Conservation (phyloP, 2,888 invertebrate genomes). For the Acronicta alni region DNA sequence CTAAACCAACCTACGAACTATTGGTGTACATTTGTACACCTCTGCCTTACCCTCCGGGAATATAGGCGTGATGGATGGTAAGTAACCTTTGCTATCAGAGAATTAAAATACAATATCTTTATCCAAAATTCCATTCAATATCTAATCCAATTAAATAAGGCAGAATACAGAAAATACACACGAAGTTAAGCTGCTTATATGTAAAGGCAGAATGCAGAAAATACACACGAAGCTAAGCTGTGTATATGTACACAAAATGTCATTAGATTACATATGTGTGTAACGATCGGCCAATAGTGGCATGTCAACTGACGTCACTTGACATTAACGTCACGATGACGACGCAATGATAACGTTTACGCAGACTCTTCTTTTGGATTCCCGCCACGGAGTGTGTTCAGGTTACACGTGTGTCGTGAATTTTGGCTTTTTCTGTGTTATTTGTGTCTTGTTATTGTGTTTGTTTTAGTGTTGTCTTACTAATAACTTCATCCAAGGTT, state of each 20-base stretch:
- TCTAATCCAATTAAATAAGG: slow-evolving; percentile 8
- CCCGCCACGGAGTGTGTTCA: too few species aligned
- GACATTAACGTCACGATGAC: slow-evolving; percentile 60
- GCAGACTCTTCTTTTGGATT: slow-evolving; percentile 58
- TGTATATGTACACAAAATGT: slow-evolving; percentile 6
- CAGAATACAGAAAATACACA: slow-evolving; percentile 4
- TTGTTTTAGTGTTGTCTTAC: too few species aligned
- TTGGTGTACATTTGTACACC: too few species aligned
- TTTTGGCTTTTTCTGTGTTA: too few species aligned
- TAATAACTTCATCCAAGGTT: too few species aligned
- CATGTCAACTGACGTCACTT: slow-evolving; percentile 62
- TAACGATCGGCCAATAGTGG: slow-evolving; percentile 28
- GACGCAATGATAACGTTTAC: slow-evolving; percentile 67
- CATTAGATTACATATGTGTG: slow-evolving; percentile 41
- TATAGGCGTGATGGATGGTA: too few species aligned
- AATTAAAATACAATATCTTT: too few species aligned
- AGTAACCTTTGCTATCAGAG: too few species aligned
- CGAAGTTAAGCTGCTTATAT: slow-evolving; percentile 14
- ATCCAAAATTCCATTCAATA: not conserved
- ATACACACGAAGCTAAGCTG: slow-evolving; percentile 10
- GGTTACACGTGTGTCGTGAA: too few species aligned
- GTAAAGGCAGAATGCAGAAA: not conserved
- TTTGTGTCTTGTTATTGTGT: too few species aligned
- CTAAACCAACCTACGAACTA: too few species aligned
- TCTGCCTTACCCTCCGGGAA: too few species aligned